Conservation (phyloP, 1,140 invertebrate species). For the Meloidogyne chitwoodi region DNA sequence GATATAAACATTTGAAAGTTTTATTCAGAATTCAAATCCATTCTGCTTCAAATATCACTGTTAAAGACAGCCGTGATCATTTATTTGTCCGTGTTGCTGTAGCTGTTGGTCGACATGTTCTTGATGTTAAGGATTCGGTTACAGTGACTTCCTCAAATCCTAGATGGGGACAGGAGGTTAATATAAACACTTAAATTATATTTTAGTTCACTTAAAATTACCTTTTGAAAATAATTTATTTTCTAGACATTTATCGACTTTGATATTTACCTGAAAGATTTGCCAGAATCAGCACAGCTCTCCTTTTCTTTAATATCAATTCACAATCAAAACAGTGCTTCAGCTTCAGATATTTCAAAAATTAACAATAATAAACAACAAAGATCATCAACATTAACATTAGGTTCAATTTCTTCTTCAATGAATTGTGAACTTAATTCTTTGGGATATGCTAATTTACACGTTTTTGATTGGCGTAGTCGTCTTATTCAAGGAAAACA, state of each 20-base stretch:
- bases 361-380: not conserved
- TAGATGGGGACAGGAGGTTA: constrained; percentile 29
- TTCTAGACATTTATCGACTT: constrained; percentile 39
- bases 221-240: not conserved
- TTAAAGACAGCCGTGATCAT: constrained; percentile 29
- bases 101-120: constrained; percentile 42
- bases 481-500: constrained; percentile 77
- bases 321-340: not conserved
- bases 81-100: constrained; percentile 43
- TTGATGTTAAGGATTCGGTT: constrained; percentile 39
- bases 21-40: constrained; percentile 17
- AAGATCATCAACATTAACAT: not conserved
- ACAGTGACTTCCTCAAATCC: constrained; percentile 42
- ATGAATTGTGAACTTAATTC: constrained; percentile 1
- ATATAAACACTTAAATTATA: not conserved
- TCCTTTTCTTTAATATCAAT: constrained; percentile 44
- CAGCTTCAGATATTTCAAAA: constrained; percentile 7
- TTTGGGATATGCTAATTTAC: constrained; percentile 68
- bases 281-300: constrained; percentile 51
- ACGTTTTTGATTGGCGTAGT: constrained; percentile 86
- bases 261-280: constrained; percentile 51
- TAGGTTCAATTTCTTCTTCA: not conserved
- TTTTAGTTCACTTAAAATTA: not conserved
- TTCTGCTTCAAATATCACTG: constrained; percentile 32
- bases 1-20: not conserved